Percentiles rank a stretch among this genome's conserved stretches.
phyloP scores from a whole-genome alignment of 2,888 invertebrate species.

The Drosophila histrio region DNA sequence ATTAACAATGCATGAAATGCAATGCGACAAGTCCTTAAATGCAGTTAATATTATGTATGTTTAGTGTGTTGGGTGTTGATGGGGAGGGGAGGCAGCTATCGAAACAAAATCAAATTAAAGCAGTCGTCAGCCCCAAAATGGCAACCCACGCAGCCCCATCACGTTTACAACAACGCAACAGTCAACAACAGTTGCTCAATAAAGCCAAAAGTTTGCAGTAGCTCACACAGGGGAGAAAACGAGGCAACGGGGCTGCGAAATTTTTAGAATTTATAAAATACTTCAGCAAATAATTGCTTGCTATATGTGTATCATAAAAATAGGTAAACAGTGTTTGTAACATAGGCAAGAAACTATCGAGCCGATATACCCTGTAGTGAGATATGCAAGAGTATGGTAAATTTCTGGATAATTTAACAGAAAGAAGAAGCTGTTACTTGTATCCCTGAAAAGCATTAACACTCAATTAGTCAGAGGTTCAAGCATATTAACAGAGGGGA shows the following conservation, averaged over 20 bases:
- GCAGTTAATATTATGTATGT: slow-evolving; percentile 41
- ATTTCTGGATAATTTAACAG: too few relatives aligned
- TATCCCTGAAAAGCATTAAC: too few relatives aligned
- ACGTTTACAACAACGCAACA: not conserved
- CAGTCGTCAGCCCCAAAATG: slow-evolving; percentile 53
- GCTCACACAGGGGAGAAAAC: not conserved
- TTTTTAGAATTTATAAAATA: slow-evolving; percentile 17
- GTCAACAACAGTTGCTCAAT: slow-evolving; percentile 40
- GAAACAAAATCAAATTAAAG: slow-evolving; percentile 42
- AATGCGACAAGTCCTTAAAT: slow-evolving; percentile 67
- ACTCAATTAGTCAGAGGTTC: too few relatives aligned
- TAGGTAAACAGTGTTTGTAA: not conserved
- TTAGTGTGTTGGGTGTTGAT: not conserved
- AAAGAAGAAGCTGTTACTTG: not conserved
- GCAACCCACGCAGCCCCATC: slow-evolving; percentile 57
- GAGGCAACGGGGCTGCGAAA: not conserved
- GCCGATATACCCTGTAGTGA: not conserved
- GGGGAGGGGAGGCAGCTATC: not conserved
- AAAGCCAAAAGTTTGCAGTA: slow-evolving; percentile 22
- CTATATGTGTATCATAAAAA: not conserved
- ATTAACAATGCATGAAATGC: slow-evolving; percentile 68
- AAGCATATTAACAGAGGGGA: too few relatives aligned
- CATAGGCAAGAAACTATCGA: not conserved
- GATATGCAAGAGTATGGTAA: not conserved
- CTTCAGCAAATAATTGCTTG: not conserved